Evolutionary conservation across 2,113 vertebrate species (phyloP), one percentile per base, ranked within the genome.

Genomic region (Mola mola): DNA sequence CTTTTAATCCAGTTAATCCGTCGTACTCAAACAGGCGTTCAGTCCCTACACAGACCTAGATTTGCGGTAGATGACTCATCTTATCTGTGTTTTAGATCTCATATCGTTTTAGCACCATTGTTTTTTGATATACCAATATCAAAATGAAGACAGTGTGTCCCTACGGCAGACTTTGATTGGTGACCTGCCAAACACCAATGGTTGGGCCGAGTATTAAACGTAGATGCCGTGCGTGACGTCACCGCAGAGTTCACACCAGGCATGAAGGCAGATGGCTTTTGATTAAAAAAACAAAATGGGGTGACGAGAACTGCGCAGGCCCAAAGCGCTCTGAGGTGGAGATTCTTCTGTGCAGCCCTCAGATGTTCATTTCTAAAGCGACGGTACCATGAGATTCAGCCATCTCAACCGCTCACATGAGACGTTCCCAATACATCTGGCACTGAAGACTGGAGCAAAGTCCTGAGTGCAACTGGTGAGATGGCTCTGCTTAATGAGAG

Each of bases 171-270:
- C 38, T 43, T 47, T 51, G 36, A 67, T 53, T 50, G 69, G 71
- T 69, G 70, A 66, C 73, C 61, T 68, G 66, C 68, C 70, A 80
- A 74, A 67, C 53, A 17, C 43, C 40, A 55, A 37, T 58, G 55
- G 33, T 67, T 53, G 33, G 29, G 40, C n/a, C 0, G 65, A 63
- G 56, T 73, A 63, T 79, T 76, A 41, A 60, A 65, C 8, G 36
- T 51, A 52, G 61, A 47, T 8, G 24, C 8, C 38, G 29, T 15
- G 0, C 8, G 40, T 75, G 67, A 51, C 28, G 33, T 66, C 24
- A 43, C 53, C n/a, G 17, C 7, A 13, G 44, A 38, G 47, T n/a
- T 59, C 50, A 76, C 58, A 44, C 25, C 17, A 33, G 37, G 20
- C 19, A 0, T 47, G 48, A 63, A 36, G 15, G 12, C 50, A 70